Evolutionary conservation across 2,888 invertebrate species (phyloP).

Genomic region (Adela reaumurella): DNA sequence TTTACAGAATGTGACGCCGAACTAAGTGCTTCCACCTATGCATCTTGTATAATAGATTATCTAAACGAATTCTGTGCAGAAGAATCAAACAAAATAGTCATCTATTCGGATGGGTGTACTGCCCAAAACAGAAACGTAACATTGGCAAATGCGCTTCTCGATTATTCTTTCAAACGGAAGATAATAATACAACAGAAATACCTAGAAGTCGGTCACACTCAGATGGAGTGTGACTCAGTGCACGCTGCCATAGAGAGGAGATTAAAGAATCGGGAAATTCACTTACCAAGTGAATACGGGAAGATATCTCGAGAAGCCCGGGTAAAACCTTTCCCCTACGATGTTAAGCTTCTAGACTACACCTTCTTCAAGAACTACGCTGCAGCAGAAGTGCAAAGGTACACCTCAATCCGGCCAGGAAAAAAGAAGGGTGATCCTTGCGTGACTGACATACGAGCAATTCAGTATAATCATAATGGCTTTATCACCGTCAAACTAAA

Average conservation of each 20-base stretch:
- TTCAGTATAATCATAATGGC: not conserved
- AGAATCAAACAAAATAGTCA: constrained; percentile 5
- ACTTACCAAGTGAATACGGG: constrained; percentile 17
- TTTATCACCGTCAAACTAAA: constrained; percentile 1
- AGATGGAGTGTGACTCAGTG: constrained; percentile 23
- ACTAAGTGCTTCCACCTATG: constrained; percentile 4
- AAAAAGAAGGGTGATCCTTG: constrained; percentile 4
- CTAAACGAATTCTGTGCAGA: no score
- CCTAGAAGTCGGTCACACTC: constrained; percentile 21
- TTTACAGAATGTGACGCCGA: constrained; percentile 12
- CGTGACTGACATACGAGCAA: not conserved
- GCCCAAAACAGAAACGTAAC: constrained; percentile 14
- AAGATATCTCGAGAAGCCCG: constrained; percentile 11
- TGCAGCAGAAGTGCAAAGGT: constrained; percentile 1
- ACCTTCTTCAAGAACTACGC: constrained; percentile 7
- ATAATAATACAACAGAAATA: constrained; percentile 17
- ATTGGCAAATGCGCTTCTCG: constrained; percentile 11
- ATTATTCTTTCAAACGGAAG: constrained; percentile 9
- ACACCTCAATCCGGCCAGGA: constrained; percentile 3
- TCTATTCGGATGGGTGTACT: constrained; percentile 13
- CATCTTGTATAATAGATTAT: no score
- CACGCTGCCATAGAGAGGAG: constrained; percentile 20
- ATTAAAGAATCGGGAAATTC: constrained; percentile 15
- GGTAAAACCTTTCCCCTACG: constrained; percentile 8
- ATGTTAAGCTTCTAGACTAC: constrained; percentile 8